Evolutionary conservation across 2,113 vertebrate genomes (phyloP), one percentile per base, ranked within the genome.

Genomic region (Corythornis vintsioides): DNA sequence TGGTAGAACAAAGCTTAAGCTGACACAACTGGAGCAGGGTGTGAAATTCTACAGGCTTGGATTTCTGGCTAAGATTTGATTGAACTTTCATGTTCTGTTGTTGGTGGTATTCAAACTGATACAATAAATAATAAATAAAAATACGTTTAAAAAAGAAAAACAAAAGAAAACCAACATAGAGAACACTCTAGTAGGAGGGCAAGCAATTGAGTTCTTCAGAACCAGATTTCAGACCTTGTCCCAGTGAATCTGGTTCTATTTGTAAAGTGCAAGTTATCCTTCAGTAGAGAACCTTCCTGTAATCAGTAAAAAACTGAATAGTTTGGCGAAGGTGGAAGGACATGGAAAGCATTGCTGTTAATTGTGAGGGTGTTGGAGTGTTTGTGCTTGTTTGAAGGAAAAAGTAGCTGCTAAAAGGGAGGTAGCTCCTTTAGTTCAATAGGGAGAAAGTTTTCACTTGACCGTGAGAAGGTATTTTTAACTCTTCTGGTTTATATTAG

Each of bases 391-490:
- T 77, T 48, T 63, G 40, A 79, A 77, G 77, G 22, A 69, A 69
- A 42, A 19, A 59, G 26, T 29, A 35, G 10, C 28, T 83, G 26
- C 40, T 85, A 17, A 91, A 70, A 66, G 9, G 35, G 28, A 70
- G 4, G 7, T 48, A 43, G 33, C 15, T 83, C 16, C 69, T 66
- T 63, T 83, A 92, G 70, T 86, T 76, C 79, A 75, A 10, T 50
- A 65, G 83, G 45, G 74, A 93, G 70, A 83, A 77, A 81, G 28
- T 85, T 94, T 95, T 96, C 43, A 84, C 88, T 83, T 92, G 73
- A 55, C 77, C 94, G 24, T 88, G 93, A 85, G 90, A 95, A 88
- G 43, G 84, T 95, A 96, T 97, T 98, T 97, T 97, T 95, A 97
- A 96, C 87, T 89, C 67, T 86, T 89, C 95, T 95, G 71, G 86